Base-by-base conservation (phyloP, 2,113 vertebrate genomes). In the Oryzias woworae region DNA sequence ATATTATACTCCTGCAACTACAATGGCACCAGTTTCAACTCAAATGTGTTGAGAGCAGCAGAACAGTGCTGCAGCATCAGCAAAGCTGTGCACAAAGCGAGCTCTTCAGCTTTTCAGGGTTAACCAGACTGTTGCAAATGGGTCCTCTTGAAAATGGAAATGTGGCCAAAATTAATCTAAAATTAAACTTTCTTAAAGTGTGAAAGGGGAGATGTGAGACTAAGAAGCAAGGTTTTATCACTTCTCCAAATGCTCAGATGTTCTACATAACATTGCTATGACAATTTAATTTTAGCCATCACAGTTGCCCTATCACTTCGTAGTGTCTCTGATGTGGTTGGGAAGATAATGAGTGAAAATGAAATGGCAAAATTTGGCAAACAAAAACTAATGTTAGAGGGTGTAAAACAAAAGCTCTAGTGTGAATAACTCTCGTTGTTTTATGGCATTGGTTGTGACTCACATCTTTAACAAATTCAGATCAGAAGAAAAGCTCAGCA, bases 261-360 rank as follows among this genome's bases (percentile, higher is more conserved):
- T 56, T 75, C 73, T 8, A 49, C 51, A 61, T 62, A 44, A 71
- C 44, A 83, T 87, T 86, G 81, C 76, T 75, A 85, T 87, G 84
- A 79, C 85, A 82, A 88, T 78, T 81, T 83, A 73, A 85, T 85
- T 73, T 82, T 78, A 85, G 73, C 66, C 14, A 41, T 73, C 65
- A 26, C 62, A 31, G 58, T 42, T 70, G 58, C 58, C 70, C 6
- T 58, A 18, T 48, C 71, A 58, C 77, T 85, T 75, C 58, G 76
- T 80, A 79, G 76, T 62, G 56, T 74, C 17, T 63, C 57, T 69
- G 62, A 69, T 36, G 43, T 43, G 73, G 69, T 20, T 76, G 68
- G 77, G 78, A 75, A 78, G 80, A 87, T 71, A 69, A 84, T 53
- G 75, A 84, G 70, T 71, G 70, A 84, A 87, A 73, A 46, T 69